Evolutionary conservation across 2,797 vertebrate genomes (phyloP).

Genomic region (Sebastolobus alascanus): DNA sequence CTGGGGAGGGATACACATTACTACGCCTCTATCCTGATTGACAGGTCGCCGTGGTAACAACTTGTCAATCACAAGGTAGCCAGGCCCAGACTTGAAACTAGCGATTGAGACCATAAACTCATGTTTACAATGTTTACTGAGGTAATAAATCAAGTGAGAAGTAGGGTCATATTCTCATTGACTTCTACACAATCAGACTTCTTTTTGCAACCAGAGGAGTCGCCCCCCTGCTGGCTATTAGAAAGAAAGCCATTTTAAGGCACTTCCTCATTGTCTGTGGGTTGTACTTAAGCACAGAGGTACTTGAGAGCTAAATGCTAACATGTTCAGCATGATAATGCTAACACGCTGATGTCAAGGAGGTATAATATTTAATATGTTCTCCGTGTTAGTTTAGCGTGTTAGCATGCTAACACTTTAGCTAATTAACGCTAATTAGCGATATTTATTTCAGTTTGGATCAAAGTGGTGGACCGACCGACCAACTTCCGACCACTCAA

Average conservation of each 20-base stretch:
- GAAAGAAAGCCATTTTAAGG: too few relatives aligned
- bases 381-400: neutral
- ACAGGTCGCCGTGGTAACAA: neutral
- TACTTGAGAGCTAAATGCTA: neutral
- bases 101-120: too few relatives aligned
- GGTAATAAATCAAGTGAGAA: neutral
- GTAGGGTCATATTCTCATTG: neutral
- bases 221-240: neutral
- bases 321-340: neutral
- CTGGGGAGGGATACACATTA: neutral
- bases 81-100: too few relatives aligned
- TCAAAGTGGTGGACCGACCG: neutral
- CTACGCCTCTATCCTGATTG: neutral
- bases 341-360: neutral
- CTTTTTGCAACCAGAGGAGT: neutral
- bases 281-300: neutral
- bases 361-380: neutral
- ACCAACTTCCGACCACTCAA: too few relatives aligned
- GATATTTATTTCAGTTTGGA: neutral
- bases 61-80: neutral
- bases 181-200: neutral
- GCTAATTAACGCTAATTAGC: too few relatives aligned
- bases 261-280: neutral
- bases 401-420: neutral
- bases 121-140: too few relatives aligned